Evolutionary conservation across 2,888 invertebrate genomes (phyloP).

Genomic region (Lithophane ornitopus): DNA sequence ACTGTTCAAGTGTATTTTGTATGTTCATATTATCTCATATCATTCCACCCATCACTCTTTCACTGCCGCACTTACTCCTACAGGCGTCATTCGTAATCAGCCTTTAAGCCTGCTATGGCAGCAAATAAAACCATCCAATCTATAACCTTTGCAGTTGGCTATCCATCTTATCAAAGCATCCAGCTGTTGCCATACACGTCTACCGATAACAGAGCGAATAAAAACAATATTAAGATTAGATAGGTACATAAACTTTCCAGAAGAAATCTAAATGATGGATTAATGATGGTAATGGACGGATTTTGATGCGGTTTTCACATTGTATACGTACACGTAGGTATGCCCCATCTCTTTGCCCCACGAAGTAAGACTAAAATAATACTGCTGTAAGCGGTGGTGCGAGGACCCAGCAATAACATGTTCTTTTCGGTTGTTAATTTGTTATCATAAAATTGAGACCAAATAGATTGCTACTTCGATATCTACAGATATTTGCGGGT

Average conservation of each 20-base stretch:
- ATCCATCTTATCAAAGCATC: not conserved
- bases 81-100: not conserved
- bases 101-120: not conserved
- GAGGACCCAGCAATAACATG: no score
- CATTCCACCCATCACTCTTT: not conserved
- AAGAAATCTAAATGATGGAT: no score
- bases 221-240: not conserved
- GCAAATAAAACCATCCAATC: not conserved
- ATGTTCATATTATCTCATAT: not conserved
- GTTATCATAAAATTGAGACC: not conserved
- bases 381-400: no score
- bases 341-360: no score
- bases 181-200: not conserved
- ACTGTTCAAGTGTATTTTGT: not conserved
- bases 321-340: no score
- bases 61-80: not conserved
- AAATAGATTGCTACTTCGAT: not conserved
- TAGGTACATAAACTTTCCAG: no score
- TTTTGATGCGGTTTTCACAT: no score
- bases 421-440: not conserved
- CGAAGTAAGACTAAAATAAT: no score
- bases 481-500: not conserved
- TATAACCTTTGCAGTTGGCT: not conserved
- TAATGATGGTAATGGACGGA: no score
- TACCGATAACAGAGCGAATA: no score